phyloP scores from a whole-genome alignment of 1,140 invertebrate genomes.

The Rhopalosiphum padi region DNA sequence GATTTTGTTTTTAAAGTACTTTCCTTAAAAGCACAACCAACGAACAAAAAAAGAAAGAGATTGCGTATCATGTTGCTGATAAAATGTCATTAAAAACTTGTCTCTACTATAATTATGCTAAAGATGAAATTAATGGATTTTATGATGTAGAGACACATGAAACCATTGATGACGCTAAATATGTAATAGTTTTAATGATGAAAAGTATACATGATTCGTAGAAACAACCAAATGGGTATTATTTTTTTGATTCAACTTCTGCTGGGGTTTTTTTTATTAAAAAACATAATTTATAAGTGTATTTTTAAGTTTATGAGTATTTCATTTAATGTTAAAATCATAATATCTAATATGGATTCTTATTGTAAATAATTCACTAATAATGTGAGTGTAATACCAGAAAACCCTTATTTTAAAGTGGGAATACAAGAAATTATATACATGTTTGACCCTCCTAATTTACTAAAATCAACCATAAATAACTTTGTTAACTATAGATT shows the following conservation, averaged over 20 bases:
- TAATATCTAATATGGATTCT: too few species aligned
- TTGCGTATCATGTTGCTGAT: background rate
- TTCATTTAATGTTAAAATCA: too few species aligned
- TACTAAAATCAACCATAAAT: too few species aligned
- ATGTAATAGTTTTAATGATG: background rate
- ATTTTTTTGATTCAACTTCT: background rate
- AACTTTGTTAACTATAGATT: too few species aligned
- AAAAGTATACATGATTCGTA: background rate
- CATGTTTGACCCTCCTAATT: too few species aligned
- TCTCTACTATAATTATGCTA: background rate
- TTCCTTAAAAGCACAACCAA: background rate
- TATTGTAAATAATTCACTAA: too few species aligned
- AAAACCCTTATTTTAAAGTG: too few species aligned
- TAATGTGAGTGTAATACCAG: too few species aligned
- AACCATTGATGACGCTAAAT: background rate
- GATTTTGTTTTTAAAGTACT: background rate
- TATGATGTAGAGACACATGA: background rate
- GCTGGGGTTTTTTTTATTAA: background rate
- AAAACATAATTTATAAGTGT: too few species aligned
- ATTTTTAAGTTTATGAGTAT: too few species aligned
- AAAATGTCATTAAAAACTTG: background rate
- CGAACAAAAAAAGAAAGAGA: background rate
- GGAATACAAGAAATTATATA: too few species aligned
- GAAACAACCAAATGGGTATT: background rate
- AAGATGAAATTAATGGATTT: background rate